Evolutionary conservation across 2,797 vertebrate species (phyloP).

Genomic region (Neostethus bicornis): DNA sequence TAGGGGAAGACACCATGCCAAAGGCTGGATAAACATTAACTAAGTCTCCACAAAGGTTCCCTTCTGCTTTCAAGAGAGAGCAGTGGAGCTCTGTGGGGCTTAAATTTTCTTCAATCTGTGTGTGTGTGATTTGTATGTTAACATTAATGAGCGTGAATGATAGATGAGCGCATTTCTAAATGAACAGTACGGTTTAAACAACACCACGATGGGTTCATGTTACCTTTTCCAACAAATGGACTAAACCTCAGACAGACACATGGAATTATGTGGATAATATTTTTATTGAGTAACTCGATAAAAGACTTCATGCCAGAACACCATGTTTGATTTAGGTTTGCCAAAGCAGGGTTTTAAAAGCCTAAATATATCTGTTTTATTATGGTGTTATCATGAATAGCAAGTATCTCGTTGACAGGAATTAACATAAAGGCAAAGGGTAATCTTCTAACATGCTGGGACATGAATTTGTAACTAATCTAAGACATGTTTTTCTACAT

Average conservation of each 20-base stretch:
- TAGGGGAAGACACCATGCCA: conserved; percentile 61
- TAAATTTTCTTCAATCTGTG: conserved; percentile 56
- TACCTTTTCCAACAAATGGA: conserved; percentile 33
- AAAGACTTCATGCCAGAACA: conserved; percentile 4
- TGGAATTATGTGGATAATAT: conserved; percentile 12
- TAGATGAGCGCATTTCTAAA: conserved; percentile 53
- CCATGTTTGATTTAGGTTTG: conserved; percentile 6
- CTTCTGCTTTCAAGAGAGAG: conserved; percentile 10
- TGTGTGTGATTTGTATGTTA: conserved; percentile 28
- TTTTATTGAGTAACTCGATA: conserved; percentile 18
- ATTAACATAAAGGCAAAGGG: not conserved
- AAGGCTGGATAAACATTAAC: conserved; percentile 66
- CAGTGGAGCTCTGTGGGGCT: conserved; percentile 20
- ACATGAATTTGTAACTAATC: conserved; percentile 11
- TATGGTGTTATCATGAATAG: not conserved
- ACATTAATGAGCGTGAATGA: conserved; percentile 52
- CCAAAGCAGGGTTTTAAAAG: not conserved
- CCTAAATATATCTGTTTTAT: not conserved
- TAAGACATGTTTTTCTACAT: conserved; percentile 1
- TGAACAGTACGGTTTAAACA: conserved; percentile 33
- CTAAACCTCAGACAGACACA: conserved; percentile 14
- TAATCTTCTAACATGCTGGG: not conserved
- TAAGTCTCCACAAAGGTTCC: conserved; percentile 36
- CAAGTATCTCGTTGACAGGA: not conserved
- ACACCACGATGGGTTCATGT: conserved; percentile 33